Conservation (phyloP, 2,797 vertebrate genomes). For the Sciurus vulgaris region DNA sequence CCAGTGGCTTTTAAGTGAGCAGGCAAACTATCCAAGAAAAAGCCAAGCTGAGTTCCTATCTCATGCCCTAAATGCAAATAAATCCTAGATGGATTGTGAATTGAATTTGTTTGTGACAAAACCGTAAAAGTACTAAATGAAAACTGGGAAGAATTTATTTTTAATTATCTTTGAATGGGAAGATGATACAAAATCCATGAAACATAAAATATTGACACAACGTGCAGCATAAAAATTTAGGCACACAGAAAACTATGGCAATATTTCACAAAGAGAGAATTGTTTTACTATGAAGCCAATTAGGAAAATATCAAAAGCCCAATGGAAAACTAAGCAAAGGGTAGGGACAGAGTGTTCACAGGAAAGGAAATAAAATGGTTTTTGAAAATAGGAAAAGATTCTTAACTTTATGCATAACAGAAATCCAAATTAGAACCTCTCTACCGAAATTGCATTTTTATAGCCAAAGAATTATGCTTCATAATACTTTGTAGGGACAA, state of each 20-base stretch:
- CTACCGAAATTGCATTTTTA: neutral
- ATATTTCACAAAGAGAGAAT: neutral
- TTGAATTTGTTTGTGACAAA: constrained; percentile 33
- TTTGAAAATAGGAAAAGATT: neutral
- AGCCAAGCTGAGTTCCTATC: neutral
- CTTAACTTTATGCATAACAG: neutral
- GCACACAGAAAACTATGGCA: neutral
- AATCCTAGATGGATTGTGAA: neutral
- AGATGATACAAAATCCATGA: constrained; percentile 7
- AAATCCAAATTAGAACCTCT: neutral
- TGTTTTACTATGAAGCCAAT: neutral
- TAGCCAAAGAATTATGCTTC: neutral
- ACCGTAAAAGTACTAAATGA: neutral
- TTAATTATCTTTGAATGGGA: neutral
- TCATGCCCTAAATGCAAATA: neutral
- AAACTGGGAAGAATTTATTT: neutral
- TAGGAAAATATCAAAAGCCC: neutral
- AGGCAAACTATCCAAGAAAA: neutral
- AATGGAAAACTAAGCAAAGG: neutral
- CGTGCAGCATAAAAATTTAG: neutral
- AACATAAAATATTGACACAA: neutral
- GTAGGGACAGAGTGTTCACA: neutral
- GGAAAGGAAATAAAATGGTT: neutral
- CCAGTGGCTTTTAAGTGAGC: neutral
- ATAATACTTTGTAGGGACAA: neutral